A percentile compares a stretch with the other conserved stretches of the same genome.
phyloP scores from a whole-genome alignment of 2,888 invertebrate genomes.

The Caenorhabditis sinica region DNA sequence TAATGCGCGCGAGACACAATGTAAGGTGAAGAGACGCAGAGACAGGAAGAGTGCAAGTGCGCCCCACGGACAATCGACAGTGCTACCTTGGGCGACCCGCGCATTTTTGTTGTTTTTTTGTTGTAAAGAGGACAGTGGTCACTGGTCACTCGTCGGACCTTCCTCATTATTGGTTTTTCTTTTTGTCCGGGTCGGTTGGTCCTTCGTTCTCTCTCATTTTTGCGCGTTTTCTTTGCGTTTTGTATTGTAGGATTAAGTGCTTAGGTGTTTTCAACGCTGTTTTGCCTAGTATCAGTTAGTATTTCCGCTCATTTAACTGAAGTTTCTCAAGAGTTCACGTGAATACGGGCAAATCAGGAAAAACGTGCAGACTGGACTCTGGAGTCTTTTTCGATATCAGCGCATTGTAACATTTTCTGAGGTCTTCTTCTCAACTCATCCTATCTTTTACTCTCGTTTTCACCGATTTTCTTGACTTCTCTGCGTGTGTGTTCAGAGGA shows the following conservation, averaged over 20 bases:
- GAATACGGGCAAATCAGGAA: slow-evolving; percentile 16
- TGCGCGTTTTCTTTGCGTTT: neutral
- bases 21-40: slow-evolving; percentile 34
- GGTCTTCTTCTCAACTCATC: slow-evolving; percentile 23
- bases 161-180: slow-evolving; percentile 9
- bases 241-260: neutral
- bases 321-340: slow-evolving; percentile 9
- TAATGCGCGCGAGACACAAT: slow-evolving; percentile 4
- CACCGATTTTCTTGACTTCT: slow-evolving; percentile 30
- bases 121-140: neutral
- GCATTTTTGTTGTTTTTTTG: slow-evolving; percentile 33
- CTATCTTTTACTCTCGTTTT: slow-evolving; percentile 4
- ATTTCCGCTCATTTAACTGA: neutral
- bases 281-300: neutral
- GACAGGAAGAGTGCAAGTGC: neutral
- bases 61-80: slow-evolving; percentile 18
- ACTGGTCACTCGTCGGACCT: slow-evolving; percentile 13
- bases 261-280: neutral
- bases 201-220: neutral
- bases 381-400: neutral
- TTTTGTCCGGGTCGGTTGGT: neutral
- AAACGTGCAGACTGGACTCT: slow-evolving; percentile 36
- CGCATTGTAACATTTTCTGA: slow-evolving; percentile 53
- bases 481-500: slow-evolving; percentile 56
- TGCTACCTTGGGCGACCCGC: slow-evolving; percentile 26